phyloP scores from a whole-genome alignment of 2,797 vertebrate genomes.

The Fistularia tabacaria region DNA sequence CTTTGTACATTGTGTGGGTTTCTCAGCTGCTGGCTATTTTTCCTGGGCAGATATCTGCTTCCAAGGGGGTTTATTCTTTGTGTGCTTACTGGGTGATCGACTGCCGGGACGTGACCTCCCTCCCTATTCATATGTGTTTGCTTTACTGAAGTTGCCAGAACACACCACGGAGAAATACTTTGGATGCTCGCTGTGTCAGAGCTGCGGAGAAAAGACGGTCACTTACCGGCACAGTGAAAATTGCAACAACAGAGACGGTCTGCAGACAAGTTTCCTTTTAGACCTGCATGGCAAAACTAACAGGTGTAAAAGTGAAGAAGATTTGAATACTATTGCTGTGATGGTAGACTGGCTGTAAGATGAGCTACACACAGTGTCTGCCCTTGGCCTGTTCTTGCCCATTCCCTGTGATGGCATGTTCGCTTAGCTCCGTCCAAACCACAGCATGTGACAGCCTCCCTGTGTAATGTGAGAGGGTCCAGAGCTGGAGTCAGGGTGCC shows the following conservation, averaged over 20 bases:
- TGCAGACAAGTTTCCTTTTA: conserved; percentile 10
- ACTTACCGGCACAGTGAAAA: background rate
- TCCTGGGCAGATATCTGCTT: conserved; percentile 45
- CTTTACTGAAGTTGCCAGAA: conserved; percentile 45
- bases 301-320: conserved; percentile 28
- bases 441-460: conserved; percentile 62
- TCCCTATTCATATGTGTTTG: conserved; percentile 48
- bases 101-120: conserved; percentile 32
- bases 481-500: conserved; percentile 18
- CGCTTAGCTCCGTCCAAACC: conserved; percentile 32
- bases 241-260: conserved; percentile 20
- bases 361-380: conserved; percentile 41
- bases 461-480: conserved; percentile 54
- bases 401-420: conserved; percentile 51
- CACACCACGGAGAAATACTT: conserved; percentile 38
- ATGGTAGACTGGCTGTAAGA: conserved; percentile 45
- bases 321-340: conserved; percentile 2
- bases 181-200: conserved; percentile 31
- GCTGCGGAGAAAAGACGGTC: conserved; percentile 24
- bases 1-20: conserved; percentile 47
- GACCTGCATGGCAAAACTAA: conserved; percentile 11
- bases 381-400: conserved; percentile 60
- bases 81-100: conserved; percentile 25
- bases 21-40: conserved; percentile 49
- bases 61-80: conserved; percentile 25